phyloP scores from a whole-genome alignment of 2,113 vertebrate species.

The Thamnaconus septentrionalis region DNA sequence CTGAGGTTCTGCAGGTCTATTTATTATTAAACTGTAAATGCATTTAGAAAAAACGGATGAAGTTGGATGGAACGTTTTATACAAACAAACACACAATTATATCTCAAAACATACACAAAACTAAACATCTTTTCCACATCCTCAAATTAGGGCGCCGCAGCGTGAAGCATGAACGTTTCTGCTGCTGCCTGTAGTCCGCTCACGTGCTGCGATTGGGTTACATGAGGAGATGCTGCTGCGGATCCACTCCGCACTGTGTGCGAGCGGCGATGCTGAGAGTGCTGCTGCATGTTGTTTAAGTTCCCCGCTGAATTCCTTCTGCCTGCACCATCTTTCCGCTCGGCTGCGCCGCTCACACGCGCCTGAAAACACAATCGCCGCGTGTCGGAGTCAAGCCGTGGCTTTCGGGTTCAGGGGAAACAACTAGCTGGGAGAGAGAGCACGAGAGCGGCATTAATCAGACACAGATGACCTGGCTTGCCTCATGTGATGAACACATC shows the following conservation, averaged over 20 bases:
- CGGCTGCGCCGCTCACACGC: constrained; percentile 7
- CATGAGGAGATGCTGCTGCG: not conserved
- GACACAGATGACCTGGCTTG: constrained; percentile 39
- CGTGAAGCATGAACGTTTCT: no score
- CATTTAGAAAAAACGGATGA: no score
- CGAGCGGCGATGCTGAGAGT: not conserved
- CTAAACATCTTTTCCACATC: no score
- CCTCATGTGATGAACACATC: constrained; percentile 25
- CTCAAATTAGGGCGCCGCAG: no score
- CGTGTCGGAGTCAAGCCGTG: not conserved
- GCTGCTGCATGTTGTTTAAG: constrained; percentile 4
- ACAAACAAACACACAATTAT: no score
- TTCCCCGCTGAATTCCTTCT: constrained; percentile 4
- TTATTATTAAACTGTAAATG: no score
- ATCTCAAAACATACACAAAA: no score
- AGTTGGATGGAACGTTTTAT: no score
- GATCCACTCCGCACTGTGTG: not conserved
- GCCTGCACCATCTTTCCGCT: constrained; percentile 32
- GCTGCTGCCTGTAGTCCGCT: no score
- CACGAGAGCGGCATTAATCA: constrained; percentile 44
- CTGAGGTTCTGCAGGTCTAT: no score
- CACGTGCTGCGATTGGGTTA: not conserved
- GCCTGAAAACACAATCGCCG: constrained; percentile 32
- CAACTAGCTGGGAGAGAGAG: constrained; percentile 22
- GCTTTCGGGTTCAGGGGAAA: constrained; percentile 6